Evolutionary conservation across 2,888 invertebrate species (phyloP).

Genomic region (Drosophila pegasa): DNA sequence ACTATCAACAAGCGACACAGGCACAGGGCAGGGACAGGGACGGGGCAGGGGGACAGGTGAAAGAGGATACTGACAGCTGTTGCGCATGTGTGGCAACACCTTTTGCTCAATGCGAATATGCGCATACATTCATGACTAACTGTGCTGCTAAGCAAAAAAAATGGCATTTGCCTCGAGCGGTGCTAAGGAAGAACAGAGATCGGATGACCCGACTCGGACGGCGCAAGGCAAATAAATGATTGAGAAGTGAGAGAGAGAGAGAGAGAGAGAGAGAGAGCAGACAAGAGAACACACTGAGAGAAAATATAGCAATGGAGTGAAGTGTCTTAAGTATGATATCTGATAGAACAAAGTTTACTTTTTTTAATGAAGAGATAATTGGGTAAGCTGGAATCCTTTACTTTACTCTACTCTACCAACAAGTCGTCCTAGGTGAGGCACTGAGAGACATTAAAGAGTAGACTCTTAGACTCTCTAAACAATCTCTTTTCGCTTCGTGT

Average conservation of each 20-base stretch:
- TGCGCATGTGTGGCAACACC: slow-evolving; percentile 54
- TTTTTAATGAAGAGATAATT: no score
- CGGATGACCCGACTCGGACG: background rate
- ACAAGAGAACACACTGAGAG: slow-evolving; percentile 5
- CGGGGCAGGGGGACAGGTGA: background rate
- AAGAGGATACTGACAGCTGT: slow-evolving; percentile 18
- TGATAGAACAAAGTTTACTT: no score
- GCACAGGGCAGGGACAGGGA: background rate
- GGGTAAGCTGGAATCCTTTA: no score
- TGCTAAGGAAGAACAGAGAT: slow-evolving; percentile 15
- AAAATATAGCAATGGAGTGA: background rate
- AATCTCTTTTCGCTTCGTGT: slow-evolving; percentile 20
- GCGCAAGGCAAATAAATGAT: slow-evolving; percentile 17
- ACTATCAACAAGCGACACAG: slow-evolving; percentile 16
- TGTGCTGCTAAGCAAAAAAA: slow-evolving; percentile 31
- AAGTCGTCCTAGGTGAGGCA: background rate
- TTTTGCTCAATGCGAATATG: background rate
- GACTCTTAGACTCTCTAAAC: no score
- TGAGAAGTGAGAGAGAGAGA: slow-evolving; percentile 5
- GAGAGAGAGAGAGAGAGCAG: background rate
- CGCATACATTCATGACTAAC: slow-evolving; percentile 46
- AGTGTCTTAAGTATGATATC: no score
- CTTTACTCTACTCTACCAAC: no score
- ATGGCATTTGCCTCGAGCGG: slow-evolving; percentile 40
- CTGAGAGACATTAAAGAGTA: no score